These are phyloP conservation scores for Monochamus alternatus DNA, from an alignment of 2,888 invertebrate genomes.

Conservation along the genomic window DNA sequence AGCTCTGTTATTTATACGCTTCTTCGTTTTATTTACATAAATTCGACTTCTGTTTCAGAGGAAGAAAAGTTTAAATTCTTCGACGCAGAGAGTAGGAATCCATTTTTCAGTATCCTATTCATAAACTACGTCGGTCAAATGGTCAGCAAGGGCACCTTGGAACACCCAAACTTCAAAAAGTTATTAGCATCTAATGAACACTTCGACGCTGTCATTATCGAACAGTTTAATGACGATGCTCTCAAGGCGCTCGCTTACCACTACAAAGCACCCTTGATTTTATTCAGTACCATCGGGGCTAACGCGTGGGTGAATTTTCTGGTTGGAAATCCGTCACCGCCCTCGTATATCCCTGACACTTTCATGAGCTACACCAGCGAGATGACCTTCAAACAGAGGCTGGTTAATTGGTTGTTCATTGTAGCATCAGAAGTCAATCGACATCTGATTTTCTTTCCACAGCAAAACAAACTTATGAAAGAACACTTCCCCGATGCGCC, in stretches of 20 bases:
- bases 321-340: constrained; percentile 71
- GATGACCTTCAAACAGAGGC: constrained; percentile 73
- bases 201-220: constrained; percentile 70
- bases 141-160: constrained; percentile 51
- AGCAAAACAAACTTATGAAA: constrained; percentile 54
- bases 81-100: constrained; percentile 23
- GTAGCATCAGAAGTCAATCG: constrained; percentile 43
- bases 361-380: constrained; percentile 68
- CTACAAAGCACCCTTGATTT: constrained; percentile 66
- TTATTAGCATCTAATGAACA: constrained; percentile 63
- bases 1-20: no score
- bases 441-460: constrained; percentile 48
- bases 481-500: constrained; percentile 54
- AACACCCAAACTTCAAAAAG: constrained; percentile 59
- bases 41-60: neutral
- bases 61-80: constrained; percentile 17
- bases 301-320: constrained; percentile 70
- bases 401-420: constrained; percentile 70
- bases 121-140: constrained; percentile 42
- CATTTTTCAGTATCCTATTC: constrained; percentile 29
- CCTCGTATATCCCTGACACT: constrained; percentile 72
- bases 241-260: constrained; percentile 66
- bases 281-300: constrained; percentile 70
- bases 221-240: constrained; percentile 72
- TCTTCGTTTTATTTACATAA: no score